Conservation (phyloP, 2,113 vertebrate species). For the Halichoeres trimaculatus region DNA sequence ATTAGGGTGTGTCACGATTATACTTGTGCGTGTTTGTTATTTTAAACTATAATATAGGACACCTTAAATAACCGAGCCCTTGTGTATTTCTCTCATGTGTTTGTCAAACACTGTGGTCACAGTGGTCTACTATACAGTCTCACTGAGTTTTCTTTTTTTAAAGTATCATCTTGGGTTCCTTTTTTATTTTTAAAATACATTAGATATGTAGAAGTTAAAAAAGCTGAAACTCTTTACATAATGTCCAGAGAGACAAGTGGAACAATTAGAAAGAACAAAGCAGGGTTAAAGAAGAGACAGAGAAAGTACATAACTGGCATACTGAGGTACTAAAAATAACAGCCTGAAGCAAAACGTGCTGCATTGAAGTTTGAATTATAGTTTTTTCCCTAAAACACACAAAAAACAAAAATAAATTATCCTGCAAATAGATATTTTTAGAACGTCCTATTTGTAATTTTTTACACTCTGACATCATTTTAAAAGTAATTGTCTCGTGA, state of each 20-base stretch:
- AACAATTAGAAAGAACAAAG: conserved; percentile 12
- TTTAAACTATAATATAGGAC: conserved; percentile 65
- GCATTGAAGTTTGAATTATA: conserved; percentile 32
- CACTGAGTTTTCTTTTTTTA: conserved; percentile 40
- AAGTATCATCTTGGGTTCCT: conserved; percentile 11
- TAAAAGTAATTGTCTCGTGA: conserved; percentile 24
- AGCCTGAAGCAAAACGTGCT: conserved; percentile 38
- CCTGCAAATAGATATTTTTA: conserved; percentile 7
- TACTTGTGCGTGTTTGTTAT: conserved; percentile 72
- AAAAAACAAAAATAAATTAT: conserved; percentile 6
- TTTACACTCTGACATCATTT: conserved; percentile 15
- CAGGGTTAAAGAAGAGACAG: conserved; percentile 31
- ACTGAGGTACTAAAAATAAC: conserved; percentile 46
- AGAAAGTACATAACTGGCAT: conserved; percentile 24
- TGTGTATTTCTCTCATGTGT: conserved; percentile 49
- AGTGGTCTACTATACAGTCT: conserved; percentile 33
- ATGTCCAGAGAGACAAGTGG: conserved; percentile 16
- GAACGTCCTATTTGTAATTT: conserved; percentile 16
- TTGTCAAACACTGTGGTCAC: conserved; percentile 66
- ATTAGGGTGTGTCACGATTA: conserved; percentile 78
- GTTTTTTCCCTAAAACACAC: neutral
- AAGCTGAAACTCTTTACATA: neutral
- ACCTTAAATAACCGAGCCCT: conserved; percentile 53
- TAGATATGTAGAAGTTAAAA: conserved; percentile 14
- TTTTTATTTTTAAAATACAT: conserved; percentile 37